These are phyloP conservation scores for Takifugu ocellatus DNA, from an alignment of 2,797 vertebrate species.

Conservation along the genomic window DNA sequence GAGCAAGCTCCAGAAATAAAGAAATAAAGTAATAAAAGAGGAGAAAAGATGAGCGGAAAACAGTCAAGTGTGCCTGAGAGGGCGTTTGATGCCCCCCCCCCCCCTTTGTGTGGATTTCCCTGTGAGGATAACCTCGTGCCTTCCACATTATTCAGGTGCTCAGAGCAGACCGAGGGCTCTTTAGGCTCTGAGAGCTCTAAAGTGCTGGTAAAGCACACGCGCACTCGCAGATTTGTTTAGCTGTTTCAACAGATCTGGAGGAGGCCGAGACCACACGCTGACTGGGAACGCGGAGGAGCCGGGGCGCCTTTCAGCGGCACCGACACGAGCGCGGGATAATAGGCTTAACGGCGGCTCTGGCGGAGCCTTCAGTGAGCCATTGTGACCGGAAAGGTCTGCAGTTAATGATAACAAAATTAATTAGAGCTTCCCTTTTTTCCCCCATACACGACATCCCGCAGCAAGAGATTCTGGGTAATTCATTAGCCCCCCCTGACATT, in stretches of 20 bases:
- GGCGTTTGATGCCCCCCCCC: slow-evolving; percentile 27
- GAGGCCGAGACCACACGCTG: slow-evolving; percentile 42
- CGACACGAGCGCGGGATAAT: slow-evolving; percentile 53
- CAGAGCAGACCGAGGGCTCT: slow-evolving; percentile 18
- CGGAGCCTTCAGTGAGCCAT: slow-evolving; percentile 49
- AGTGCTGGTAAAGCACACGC: slow-evolving; percentile 7
- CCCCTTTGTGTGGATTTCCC: slow-evolving; percentile 25
- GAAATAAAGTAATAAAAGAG: neutral
- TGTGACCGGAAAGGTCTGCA: slow-evolving; percentile 46
- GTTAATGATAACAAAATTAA: slow-evolving; percentile 62
- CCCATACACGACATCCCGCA: slow-evolving; percentile 56
- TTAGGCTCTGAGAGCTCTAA: slow-evolving; percentile 22
- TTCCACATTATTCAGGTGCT: slow-evolving; percentile 30
- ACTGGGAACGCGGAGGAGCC: slow-evolving; percentile 39
- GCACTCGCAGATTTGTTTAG: slow-evolving; percentile 22
- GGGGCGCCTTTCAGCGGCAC: slow-evolving; percentile 40
- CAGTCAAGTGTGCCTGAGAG: slow-evolving; percentile 27
- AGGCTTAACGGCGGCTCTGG: slow-evolving; percentile 37
- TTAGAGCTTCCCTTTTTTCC: slow-evolving; percentile 17
- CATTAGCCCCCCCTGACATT: slow-evolving; percentile 63
- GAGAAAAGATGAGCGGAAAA: slow-evolving; percentile 19
- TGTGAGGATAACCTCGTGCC: slow-evolving; percentile 47
- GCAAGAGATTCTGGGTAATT: slow-evolving; percentile 67
- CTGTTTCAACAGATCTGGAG: slow-evolving; percentile 14
- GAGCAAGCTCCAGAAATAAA: slow-evolving; percentile 11